phyloP scores from a whole-genome alignment of 92 coral and sea anemone genomes.

The Pocillopora meandrina region DNA sequence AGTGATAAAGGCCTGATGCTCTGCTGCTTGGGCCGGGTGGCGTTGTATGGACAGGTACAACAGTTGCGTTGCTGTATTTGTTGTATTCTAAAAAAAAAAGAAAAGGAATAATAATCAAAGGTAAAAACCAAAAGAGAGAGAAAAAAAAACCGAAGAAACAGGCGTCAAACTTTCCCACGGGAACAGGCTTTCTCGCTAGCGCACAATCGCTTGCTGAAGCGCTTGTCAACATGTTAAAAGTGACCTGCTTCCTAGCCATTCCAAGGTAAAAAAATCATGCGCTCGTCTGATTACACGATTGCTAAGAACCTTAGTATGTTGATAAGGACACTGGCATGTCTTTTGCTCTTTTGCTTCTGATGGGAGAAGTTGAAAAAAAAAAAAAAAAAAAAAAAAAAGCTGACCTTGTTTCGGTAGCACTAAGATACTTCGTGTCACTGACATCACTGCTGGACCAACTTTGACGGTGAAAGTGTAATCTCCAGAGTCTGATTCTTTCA shows the following conservation, averaged over 20 bases:
- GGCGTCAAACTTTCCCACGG: no score
- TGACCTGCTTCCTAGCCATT: no score
- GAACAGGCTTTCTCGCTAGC: no score
- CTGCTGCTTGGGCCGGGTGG: neutral
- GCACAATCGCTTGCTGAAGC: no score
- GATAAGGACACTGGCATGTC: no score
- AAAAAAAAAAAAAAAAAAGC: neutral
- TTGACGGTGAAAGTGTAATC: constrained; percentile 78
- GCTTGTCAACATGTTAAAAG: no score
- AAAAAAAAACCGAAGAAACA: no score
- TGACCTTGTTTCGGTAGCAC: constrained; percentile 38
- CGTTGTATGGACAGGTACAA: neutral
- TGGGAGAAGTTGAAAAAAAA: no score
- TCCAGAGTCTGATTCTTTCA: constrained; percentile 74
- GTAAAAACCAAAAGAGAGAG: neutral
- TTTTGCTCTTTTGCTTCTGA: no score
- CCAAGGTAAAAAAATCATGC: no score
- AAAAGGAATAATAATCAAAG: neutral
- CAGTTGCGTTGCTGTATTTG: neutral
- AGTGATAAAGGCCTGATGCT: neutral
- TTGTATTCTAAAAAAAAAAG: constrained; percentile 9
- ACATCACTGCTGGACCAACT: constrained; percentile 63
- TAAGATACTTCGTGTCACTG: constrained; percentile 33
- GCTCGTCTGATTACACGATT: no score
- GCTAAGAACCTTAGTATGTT: no score